Evolutionary conservation across 2,888 invertebrate genomes (phyloP), one percentile per base, ranked within the genome.

Genomic region (Callosobruchus maculatus): DNA sequence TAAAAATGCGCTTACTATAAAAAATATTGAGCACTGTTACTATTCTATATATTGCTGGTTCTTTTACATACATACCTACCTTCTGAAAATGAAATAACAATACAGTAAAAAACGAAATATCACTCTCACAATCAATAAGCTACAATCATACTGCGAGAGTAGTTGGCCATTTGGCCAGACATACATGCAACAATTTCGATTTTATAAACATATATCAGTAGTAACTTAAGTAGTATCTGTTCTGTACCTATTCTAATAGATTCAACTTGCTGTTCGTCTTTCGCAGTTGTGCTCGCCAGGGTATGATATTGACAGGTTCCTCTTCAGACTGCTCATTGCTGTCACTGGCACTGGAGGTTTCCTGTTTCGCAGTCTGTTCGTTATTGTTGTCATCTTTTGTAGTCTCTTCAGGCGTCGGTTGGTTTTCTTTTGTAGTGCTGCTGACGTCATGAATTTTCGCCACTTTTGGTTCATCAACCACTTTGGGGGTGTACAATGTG

Each of bases 241-340:
- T n/a, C n/a, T n/a, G n/a, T n/a, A n/a, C 74, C 77, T 84, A 91
- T 85, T 94, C 95, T 83, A 95, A 90, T 81, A 96, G 89, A 86
- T 94, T 95, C 76, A 96, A 90, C 85, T 94, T 95, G 89, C 96
- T 96, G 87, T 96, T 96, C 20, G 96, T 96, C 88, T 96, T 96
- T 84, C 96, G 91, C 71, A 96, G 88, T 83, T 96, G 95, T 31
- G 96, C 95, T 82, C 96, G 90, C 96, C 96, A 96, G 0, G 96
- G 96, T 76, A 96, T 96, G 72, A 95, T 95, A 82, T 85, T 87
- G 49, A 91, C 89, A 74, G 88, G 90, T 77, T 92, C 92, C 7
- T 89, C 88, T 22, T 81, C 80, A 0, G 80, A 81, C 26, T 79
- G 78, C 26, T 81, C 79, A 49, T 49, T 49, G 71, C 87, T 86